Evolutionary conservation across 2,113 vertebrate species (phyloP), one percentile per base, ranked within the genome.

Genomic region (Poeciliopsis occidentalis): DNA sequence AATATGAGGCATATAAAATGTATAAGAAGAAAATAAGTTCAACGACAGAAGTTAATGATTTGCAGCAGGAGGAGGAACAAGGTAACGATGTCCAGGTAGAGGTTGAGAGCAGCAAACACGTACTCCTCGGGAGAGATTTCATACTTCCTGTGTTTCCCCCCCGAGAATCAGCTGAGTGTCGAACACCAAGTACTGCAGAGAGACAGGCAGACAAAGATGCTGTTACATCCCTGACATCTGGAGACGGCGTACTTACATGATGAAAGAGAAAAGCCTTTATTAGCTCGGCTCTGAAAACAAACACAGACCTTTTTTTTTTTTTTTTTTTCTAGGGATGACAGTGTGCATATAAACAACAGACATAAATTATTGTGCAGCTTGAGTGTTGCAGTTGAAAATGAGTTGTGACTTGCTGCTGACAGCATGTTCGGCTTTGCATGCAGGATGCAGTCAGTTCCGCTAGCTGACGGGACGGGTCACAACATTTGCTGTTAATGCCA

Each of bases 131-230:
- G 94, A 83, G 86, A 93, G 71, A 95, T 12, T 60, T 82, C 13
- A 44, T 88, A 93, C 74, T 93, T 90, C 71, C 73, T 90, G 81
- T 95, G 88, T 32, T 95, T 96, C 29, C 85, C 91, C 91, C 34
- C 95, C 95, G 34, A 96, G 77, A 75, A 93, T 95, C n/a, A 95
- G 85, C 89, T 95, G 94, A 11, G 95, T 95, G 39, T 95, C 95
- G 79, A 95, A 85, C 80, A 95, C 92, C 86, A 96, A 84, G 79
- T 95, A 95, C 93, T 95, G 87, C 34, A 63, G 73, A 85, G 87
- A 85, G 74, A 85, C 32, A 86, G 54, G 81, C 27, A 82, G 17
- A 60, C 19, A 63, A n/a, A 32, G 6, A 39, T 26, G 4, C 71
- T 74, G 76, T 64, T 70, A 47, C 60, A 26, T 4, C 64, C 11